Base-by-base conservation (phyloP, 2,888 invertebrate genomes). In the Drosophila lutescens region DNA sequence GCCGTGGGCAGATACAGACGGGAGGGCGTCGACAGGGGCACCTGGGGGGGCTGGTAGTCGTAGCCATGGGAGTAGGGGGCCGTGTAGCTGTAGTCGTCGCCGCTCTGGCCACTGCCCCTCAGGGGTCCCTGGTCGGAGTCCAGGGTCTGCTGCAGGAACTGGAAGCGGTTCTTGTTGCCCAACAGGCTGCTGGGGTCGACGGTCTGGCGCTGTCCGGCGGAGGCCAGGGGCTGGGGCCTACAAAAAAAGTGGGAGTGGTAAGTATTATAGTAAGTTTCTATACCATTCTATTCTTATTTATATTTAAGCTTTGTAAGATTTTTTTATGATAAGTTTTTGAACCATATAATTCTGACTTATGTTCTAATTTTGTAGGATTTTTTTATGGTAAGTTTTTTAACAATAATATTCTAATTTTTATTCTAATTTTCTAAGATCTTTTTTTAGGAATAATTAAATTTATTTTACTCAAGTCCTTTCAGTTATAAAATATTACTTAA, bases 61-160 rank as follows among this genome's bases (percentile, higher is more conserved):
- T 91, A 91, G 43, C 91, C 74, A 44, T 51, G 58, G 8, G 58
- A 34, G 50, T 69, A 71, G 36, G 56, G 46, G 13, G 72, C 32
- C 47, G 47, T 57, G 36, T 88, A 89, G 78, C 88, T 91, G 65
- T 91, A 91, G 62, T 91, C 91, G 57, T 91, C 90, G 20, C 91
- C 90, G 67, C 90, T 90, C 74, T 91, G 90, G 7, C 83, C 88
- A 57, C 89, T 90, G 65, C 91, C 91, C 58, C 87, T 80, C 55
- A 83, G 58, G 17, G 88, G 84, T n/a, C 79, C 76, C 47, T 79
- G 78, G 0, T 90, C 90, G n/a, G 76, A 69, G 56, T 90, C 84
- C 2, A 91, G 78, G 43, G 86, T 87, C 78, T 91, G 91, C 43
- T 90, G 91, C 51, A 91, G 82, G 72, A 91, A 91, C 76, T 91